Conservation (phyloP, 2,797 vertebrate genomes). For the Salmo trutta region DNA sequence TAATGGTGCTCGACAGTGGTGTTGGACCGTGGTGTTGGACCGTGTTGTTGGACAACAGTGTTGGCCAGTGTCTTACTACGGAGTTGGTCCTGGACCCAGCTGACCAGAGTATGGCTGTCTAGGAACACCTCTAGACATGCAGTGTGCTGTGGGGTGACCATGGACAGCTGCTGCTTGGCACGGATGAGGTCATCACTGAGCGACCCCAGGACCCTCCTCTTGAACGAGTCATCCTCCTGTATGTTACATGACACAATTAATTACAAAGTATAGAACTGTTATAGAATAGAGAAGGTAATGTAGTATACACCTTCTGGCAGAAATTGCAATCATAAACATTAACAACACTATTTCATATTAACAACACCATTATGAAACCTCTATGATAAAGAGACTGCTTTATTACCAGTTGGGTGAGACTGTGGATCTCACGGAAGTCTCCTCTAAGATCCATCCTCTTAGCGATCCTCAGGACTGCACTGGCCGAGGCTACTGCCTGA, state of each 20-base stretch:
- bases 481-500: constrained; percentile 61
- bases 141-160: constrained; percentile 56
- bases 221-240: constrained; percentile 65
- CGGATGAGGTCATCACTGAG: constrained; percentile 56
- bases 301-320: neutral
- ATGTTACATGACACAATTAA: constrained; percentile 7
- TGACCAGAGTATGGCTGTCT: constrained; percentile 56
- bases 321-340: neutral
- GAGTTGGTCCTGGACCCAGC: constrained; percentile 70
- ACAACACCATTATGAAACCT: neutral
- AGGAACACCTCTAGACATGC: constrained; percentile 70
- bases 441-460: constrained; percentile 59
- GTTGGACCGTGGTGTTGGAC: too few relatives aligned
- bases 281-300: neutral
- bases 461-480: constrained; percentile 56
- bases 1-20: too few relatives aligned
- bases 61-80: constrained; percentile 44
- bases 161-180: constrained; percentile 58
- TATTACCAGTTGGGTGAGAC: constrained; percentile 71
- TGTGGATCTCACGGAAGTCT: constrained; percentile 60
- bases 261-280: neutral
- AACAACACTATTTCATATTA: neutral
- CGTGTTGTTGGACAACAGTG: too few relatives aligned
- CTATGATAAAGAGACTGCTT: neutral
- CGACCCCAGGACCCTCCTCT: constrained; percentile 50